These are phyloP conservation scores for Chaenocephalus aceratus DNA, from an alignment of 2,113 vertebrate species.

Conservation along the genomic window DNA sequence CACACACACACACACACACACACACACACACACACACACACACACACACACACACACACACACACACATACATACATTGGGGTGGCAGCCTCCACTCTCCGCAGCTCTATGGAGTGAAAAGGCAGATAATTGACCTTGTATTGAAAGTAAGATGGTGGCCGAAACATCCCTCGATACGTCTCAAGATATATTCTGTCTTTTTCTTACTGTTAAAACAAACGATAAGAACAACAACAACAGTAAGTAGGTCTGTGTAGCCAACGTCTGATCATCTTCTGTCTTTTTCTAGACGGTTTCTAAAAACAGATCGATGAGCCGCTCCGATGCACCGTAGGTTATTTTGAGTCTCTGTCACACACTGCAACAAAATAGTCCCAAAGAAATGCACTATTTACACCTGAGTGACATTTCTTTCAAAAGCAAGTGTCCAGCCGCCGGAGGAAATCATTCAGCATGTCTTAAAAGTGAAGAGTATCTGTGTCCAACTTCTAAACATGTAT, in stretches of 20 bases:
- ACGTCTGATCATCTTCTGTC: no score
- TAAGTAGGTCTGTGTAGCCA: no score
- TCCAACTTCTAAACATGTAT: no score
- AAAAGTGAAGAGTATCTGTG: neutral
- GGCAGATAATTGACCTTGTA: conserved; percentile 24
- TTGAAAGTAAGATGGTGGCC: conserved; percentile 15
- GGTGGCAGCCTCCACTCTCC: no score
- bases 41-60: no score
- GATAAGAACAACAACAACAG: neutral
- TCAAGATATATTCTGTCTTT: neutral
- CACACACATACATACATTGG: no score
- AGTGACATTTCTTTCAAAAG: neutral
- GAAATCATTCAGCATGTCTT: neutral
- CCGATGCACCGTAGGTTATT: neutral
- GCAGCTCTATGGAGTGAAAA: no score
- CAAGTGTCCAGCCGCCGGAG: neutral
- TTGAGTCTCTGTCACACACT: neutral
- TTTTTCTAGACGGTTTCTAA: neutral
- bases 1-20: no score
- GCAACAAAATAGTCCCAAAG: no score
- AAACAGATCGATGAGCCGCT: neutral
- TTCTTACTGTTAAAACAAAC: neutral
- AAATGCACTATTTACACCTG: neutral
- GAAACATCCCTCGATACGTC: neutral
- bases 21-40: no score